Base-by-base conservation (phyloP, 2,113 vertebrate species). In the Thunnus thynnus region DNA sequence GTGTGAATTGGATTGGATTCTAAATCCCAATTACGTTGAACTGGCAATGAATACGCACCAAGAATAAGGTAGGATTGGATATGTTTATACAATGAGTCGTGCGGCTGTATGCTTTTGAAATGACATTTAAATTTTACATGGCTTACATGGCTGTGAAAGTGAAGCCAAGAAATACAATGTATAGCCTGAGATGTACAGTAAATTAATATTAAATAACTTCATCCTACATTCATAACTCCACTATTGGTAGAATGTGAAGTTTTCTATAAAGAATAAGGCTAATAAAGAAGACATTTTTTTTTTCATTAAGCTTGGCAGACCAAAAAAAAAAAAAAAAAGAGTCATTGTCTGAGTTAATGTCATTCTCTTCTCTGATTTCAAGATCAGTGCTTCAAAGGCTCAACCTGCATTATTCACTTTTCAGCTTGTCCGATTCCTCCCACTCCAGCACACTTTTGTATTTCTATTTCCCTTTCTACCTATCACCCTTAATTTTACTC, bases 401-500 rank as follows among this genome's bases (percentile, higher is more conserved):
- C 74, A n/a, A 48, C 50, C 60, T 79, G 52, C 64, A 83, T 87
- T 81, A 93, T 86, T 89, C 88, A 84, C 84, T 89, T 80, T 58
- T 36, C 76, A 75, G 72, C 82, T 81, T 79, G 72, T 87, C 69
- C 71, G 61, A 71, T 84, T 91, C 85, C 78, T 80, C 80, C 83
- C 70, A 85, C 83, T 73, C 51, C 47, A 20, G 66, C 70, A 58
- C 78, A 81, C 84, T 78, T 88, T 79, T 87, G 70, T 83, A 70
- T 89, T 85, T 87, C 86, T 72, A 78, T 80, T 83, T 82, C 76
- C 77, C 58, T 74, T 87, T 73, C 72, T 20, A 83, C 70, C 83
- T 18, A 83, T 90, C 87, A 76, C 18, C 58, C 86, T 78, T 87
- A 63, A 90, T 89, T 92, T 86, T 20, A 78, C 86, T 89, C 85